These are phyloP conservation scores for Drosophila stalkeri DNA, from an alignment of 2,888 invertebrate genomes.

Conservation along the genomic window DNA sequence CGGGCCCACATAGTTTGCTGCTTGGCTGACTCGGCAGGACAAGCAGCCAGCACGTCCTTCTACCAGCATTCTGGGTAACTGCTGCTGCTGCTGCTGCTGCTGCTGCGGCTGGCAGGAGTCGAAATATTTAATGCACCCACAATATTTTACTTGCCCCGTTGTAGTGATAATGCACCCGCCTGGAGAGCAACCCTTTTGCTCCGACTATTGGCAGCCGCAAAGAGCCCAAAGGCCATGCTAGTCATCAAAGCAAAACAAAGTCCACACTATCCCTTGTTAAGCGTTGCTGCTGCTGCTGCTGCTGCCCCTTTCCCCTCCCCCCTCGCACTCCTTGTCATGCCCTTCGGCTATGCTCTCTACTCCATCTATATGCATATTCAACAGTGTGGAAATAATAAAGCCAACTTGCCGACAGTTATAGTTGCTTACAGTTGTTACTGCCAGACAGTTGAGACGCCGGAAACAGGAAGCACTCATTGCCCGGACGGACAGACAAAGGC, in stretches of 20 bases:
- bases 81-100: neutral
- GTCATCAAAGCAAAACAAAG: constrained; percentile 70
- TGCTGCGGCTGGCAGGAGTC: constrained; percentile 36
- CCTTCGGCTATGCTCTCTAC: too few species aligned
- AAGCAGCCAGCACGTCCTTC: constrained; percentile 24
- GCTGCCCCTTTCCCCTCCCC: neutral
- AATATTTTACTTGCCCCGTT: constrained; percentile 60
- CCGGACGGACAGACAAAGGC: constrained; percentile 55
- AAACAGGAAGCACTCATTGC: constrained; percentile 75
- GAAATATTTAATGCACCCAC: constrained; percentile 74
- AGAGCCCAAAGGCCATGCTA: constrained; percentile 37
- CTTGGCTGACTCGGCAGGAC: constrained; percentile 22
- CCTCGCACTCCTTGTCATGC: too few species aligned
- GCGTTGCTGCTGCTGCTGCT: neutral
- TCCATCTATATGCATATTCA: constrained; percentile 70
- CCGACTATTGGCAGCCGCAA: constrained; percentile 28
- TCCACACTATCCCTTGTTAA: constrained; percentile 22
- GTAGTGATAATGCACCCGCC: constrained; percentile 70
- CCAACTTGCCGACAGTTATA: constrained; percentile 79
- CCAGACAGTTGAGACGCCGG: constrained; percentile 64
- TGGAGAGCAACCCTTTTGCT: constrained; percentile 12
- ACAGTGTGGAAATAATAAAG: constrained; percentile 81
- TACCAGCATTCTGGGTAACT: constrained; percentile 24
- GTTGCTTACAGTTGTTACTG: constrained; percentile 73
- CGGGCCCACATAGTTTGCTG: constrained; percentile 50